Evolutionary conservation across 2,113 vertebrate species (phyloP), one percentile per base, ranked within the genome.

Genomic region (Leuciscus idus): DNA sequence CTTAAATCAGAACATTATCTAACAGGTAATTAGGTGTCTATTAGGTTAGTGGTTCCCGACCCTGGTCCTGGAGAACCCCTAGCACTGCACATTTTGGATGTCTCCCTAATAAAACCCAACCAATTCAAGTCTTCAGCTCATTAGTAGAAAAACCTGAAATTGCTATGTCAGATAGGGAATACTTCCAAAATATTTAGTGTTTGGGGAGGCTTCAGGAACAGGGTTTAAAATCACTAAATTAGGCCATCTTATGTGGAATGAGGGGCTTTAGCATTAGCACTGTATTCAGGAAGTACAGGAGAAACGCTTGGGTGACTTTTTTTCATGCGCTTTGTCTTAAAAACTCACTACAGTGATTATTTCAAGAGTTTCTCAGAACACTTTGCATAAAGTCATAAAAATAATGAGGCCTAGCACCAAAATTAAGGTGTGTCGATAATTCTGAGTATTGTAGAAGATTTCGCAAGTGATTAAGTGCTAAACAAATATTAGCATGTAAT

Each of bases 401-500:
- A 73, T 57, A 72, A 83, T 61, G 55, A 73, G 80, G 39, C 78
- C 43, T 48, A 43, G 48, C 48, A 55, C 74, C 74, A 55, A 77
- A 55, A 19, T 26, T 0, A 72, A 72, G 21, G 68, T 17, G 19
- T 72, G 68, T 43, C 21, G 59, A 26, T 28, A 39, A 64, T 81
- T 81, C 79, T 48, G 61, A 39, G 61, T 46, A 81, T 64, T 48
- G 57, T 30, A 21, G 15, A 81, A 28, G 66, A 5, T 52, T 80
- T 36, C 17, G n/a, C 50, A 61, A 80, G 64, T n/a, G 36, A 11
- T 39, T 48, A 57, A 13, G 61, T 76, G 74, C 78, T 85, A 72
- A 85, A 82, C 33, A 85, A 85, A 77, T 81, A 82, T 76, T 57
- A 59, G 57, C 70, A 80, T 74, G 15, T 23, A 33, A 80, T 33